Base-by-base conservation (phyloP, 2,113 vertebrate species). In the Pelusios castaneus region DNA sequence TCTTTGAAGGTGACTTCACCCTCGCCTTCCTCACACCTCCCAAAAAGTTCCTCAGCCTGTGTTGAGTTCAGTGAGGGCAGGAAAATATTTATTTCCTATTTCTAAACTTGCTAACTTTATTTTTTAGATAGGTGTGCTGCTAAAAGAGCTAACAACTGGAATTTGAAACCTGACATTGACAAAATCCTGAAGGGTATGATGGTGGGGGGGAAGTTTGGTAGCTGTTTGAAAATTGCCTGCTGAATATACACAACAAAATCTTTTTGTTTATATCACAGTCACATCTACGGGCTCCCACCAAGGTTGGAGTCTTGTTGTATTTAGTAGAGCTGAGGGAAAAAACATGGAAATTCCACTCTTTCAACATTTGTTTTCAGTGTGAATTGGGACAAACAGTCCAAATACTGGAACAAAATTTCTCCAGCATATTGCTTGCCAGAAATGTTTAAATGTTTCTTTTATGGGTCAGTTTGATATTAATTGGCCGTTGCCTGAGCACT, bases 191-290 rank as follows among this genome's bases (percentile, higher is more conserved):
- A 91, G 55, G 91, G 21, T 43, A 84, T 41, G 75, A 34, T 51
- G 75, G n/a, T 47, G 82, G n/a, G n/a, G n/a, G n/a, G n/a, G n/a
- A n/a, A n/a, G n/a, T n/a, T n/a, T n/a, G n/a, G 47, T 70, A 55
- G 10, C 21, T 92, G n/a, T 95, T 95, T 93, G 55, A 60, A 91
- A 92, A 89, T 56, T 85, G 79, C 41, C 80, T 79, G 41, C 86
- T 88, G 75, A 91, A 80, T 78, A 77, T 82, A 95, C 95, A 82
- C 81, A 91, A 43, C 0, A 1, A 93, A 95, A 95, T 5, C n/a
- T 70, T 70, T 38, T 70, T 38, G 21, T 70, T 70, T 70, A 22
- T 84, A 93, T 5, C 58, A 85, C 29, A 88, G 81, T 89, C 89
- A 90, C 43, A 38, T 75, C 89, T 93, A 5, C 3, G 83, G 56